A percentile compares a stretch with the other conserved stretches of the same genome.
These are phyloP conservation scores for Xenopus borealis DNA, from an alignment of 2,113 vertebrate species.

Conservation along the genomic window DNA sequence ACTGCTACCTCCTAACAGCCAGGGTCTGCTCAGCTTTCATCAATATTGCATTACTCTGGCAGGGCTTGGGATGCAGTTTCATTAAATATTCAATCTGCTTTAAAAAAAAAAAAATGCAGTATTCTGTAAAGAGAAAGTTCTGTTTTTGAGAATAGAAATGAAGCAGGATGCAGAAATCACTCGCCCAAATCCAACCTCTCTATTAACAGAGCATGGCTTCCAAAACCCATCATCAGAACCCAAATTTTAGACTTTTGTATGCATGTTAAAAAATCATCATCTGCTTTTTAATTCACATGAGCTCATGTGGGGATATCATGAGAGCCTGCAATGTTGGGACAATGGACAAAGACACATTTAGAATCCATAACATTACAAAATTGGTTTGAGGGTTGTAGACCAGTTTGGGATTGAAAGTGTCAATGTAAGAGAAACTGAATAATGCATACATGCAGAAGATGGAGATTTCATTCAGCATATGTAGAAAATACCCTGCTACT, in stretches of 20 bases:
- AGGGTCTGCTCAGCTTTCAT: conserved; percentile 61
- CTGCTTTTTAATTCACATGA: neutral
- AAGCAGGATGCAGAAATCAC: too few relatives aligned
- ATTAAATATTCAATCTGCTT: conserved; percentile 75
- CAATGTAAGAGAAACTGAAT: neutral
- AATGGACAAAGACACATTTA: neutral
- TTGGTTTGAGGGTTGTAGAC: neutral
- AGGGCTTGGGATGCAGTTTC: conserved; percentile 58
- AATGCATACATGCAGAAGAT: neutral
- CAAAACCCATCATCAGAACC: too few relatives aligned
- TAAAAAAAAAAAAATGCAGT: conserved; percentile 57
- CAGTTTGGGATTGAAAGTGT: neutral
- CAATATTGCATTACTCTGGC: conserved; percentile 64
- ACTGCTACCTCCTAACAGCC: conserved; percentile 57
- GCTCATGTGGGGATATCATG: neutral
- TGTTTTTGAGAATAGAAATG: conserved; percentile 15
- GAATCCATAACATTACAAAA: neutral
- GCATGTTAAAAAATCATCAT: neutral
- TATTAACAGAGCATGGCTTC: too few relatives aligned
- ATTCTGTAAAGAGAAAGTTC: conserved; percentile 6
- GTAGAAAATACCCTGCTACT: neutral
- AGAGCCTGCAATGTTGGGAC: neutral
- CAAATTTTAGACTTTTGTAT: neutral
- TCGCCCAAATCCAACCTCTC: too few relatives aligned
- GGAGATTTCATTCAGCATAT: neutral